Conservation (phyloP, 2,113 vertebrate genomes). For the Hydrochoerus hydrochaeris region DNA sequence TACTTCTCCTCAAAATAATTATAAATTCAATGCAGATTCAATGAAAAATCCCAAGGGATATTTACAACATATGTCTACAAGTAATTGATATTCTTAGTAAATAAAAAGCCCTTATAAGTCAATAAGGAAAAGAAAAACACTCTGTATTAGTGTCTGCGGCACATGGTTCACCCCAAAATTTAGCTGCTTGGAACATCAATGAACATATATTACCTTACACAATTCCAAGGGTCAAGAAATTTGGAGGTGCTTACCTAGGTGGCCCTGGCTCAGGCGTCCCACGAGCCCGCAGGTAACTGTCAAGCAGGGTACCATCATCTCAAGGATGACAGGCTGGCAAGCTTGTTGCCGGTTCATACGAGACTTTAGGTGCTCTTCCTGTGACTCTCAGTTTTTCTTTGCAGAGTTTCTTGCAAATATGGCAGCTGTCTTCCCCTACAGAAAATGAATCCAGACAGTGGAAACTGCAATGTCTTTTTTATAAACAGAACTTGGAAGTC, state of each 20-base stretch:
- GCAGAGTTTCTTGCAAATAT: background rate
- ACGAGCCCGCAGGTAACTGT: background rate
- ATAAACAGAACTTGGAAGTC: background rate
- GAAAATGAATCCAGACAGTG: background rate
- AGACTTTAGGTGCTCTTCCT: background rate
- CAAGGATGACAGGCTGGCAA: background rate
- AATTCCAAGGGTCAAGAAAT: background rate
- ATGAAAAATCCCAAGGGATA: constrained; percentile 31
- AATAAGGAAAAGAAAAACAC: background rate
- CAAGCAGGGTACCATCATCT: background rate
- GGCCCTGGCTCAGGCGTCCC: background rate
- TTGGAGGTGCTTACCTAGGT: background rate
- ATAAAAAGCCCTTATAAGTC: constrained; percentile 27
- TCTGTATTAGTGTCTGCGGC: background rate
- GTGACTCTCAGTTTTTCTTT: background rate
- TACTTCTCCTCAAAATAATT: constrained; percentile 24
- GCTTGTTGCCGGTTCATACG: too few relatives aligned
- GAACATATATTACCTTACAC: background rate
- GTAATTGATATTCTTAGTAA: constrained; percentile 43
- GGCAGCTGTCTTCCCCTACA: background rate
- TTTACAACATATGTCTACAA: background rate
- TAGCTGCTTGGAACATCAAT: background rate
- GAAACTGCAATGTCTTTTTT: background rate
- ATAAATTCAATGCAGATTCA: constrained; percentile 43
- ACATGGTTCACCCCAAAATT: background rate